Base-by-base conservation (phyloP, 2,113 vertebrate species). In the Eudyptes chrysolophus region DNA sequence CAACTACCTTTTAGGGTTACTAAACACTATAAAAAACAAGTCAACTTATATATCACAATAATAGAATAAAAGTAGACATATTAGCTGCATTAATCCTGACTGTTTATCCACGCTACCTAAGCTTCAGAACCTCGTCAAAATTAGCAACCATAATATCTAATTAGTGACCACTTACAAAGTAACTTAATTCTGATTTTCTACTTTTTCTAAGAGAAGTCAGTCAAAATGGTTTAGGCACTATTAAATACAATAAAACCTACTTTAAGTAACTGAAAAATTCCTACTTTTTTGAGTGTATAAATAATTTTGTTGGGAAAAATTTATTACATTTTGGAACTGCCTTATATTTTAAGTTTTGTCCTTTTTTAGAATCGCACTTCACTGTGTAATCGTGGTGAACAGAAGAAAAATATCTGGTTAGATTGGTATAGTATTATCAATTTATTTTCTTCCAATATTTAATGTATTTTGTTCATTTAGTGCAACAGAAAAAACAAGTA, bases 371-470 rank as follows among this genome's bases (percentile, higher is more conserved):
- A 58, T n/a, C 74, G 2, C 15, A 10, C 5, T 79, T 89, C 3
- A 1, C 16, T 54, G 2, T 65, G 10, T 38, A 76, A 58, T 49
- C 2, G 0, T 54, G 3, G 10, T 62, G 30, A 71, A 38, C 1
- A 65, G 29, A 75, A 79, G 21, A n/a, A 74, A 86, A 88, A 77
- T 25, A 72, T 16, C 6, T 65, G 8, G 4, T 61, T 89, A n/a
- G 0, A 20, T 36, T 30, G 29, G 0, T 25, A 52, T 11, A 20
- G 1, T 30, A 32, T 38, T 2, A 26, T 46, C 16, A 9, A 30
- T 61, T 82, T 66, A 21, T 69, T 75, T 88, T n/a, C 20, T 64
- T 30, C 25, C 72, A 76, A 34, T 32, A 27, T 64, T 81, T 58
- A 49, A 71, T 58, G 8, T 27, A 51, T 70, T 87, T 68, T 79